Base-by-base conservation (phyloP, 2,797 vertebrate genomes). In the Tolypeutes matacus region DNA sequence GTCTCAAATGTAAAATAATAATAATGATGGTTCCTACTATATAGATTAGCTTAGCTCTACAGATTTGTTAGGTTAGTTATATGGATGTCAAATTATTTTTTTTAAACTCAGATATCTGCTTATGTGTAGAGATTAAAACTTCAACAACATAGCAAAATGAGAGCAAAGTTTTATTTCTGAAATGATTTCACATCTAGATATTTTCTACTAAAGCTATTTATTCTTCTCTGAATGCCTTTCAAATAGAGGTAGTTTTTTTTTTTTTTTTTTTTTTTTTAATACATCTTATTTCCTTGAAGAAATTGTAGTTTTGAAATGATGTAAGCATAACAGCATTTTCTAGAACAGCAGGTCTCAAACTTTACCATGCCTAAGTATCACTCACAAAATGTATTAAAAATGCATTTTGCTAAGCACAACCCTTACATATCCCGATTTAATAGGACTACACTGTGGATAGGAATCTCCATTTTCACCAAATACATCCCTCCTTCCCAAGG, bases 211-310 rank as follows among this genome's bases (percentile, higher is more conserved):
- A 89, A 75, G 49, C 12, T 92, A 51, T 85, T n/a, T 42, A 15
- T 93, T 93, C 60, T n/a, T 89, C 60, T 73, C 53, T 77, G 21
- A 91, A 94, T 84, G 7, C 1, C 8, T 76, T 70, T 31, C 34
- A 34, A 72, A 78, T 31, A 34, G 49, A 56, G 18, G 5, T 56
- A 25, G 39, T 21, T 62, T 36, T 39, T 18, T 56, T 58, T 88
- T 64, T 15, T 73, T 73, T 21, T 62, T 36, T 39, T 18, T 56
- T 58, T 88, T 64, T 15, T 73, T 73, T 8, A 84, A 75, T 69
- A 46, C 21, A 92, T 90, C 20, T 83, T 21, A 56, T 88, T 92
- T 94, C 25, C 39, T 88, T 87, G 49, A 49, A 92, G 18, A 90
- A 78, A 81, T 46, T 34, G 2, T 82, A 87, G 29, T 72, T 90